Evolutionary conservation across 2,113 vertebrate genomes (phyloP), one percentile per base, ranked within the genome.

Genomic region (Baryphthengus martii): DNA sequence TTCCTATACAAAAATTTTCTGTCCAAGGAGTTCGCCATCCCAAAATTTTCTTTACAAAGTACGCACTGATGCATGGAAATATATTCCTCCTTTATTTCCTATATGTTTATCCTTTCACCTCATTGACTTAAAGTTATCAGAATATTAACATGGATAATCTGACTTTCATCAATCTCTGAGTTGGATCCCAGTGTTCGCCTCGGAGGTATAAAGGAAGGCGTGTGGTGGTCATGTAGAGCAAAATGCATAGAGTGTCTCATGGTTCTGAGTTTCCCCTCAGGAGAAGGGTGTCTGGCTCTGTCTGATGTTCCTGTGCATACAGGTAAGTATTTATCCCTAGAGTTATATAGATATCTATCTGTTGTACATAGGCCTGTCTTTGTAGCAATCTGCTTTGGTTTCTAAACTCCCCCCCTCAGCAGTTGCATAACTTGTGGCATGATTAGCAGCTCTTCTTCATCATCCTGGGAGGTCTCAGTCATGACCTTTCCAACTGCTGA

Each of bases 271-370:
- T 93, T 96, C 70, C 97, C 96, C 96, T 85, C 95, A 87, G 93
- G 96, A 97, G 74, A 88, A 96, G 68, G 23, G 91, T 96, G 88
- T 95, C 96, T 96, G 95, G 82, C 45, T 28, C 63, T 94, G 90
- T 96, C 93, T 96, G 93, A 79, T 96, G 37, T 93, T 95, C 95
- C 93, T 96, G 91, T 96, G 93, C 78, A 55, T 95, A 91, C 94
- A 96, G 91, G 94, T 77, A 94, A 73, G 65, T 94, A 96, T 92
- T 97, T 96, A 96, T 96, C 89, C 95, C 93, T 96, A 91, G 81
- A 96, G 93, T 96, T 96, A 96, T 85, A n/a, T 76, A 96, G 94
- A 96, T 96, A 90, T 5, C 17, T 96, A 96, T 95, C 91, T 96
- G 62, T 73, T 89, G 67, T 94, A 94, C 33, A 80, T 79, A 93